Percentiles rank a stretch among this genome's conserved stretches.
phyloP scores from a whole-genome alignment of 2,113 vertebrate genomes.

The Vulpes ferrilata region DNA sequence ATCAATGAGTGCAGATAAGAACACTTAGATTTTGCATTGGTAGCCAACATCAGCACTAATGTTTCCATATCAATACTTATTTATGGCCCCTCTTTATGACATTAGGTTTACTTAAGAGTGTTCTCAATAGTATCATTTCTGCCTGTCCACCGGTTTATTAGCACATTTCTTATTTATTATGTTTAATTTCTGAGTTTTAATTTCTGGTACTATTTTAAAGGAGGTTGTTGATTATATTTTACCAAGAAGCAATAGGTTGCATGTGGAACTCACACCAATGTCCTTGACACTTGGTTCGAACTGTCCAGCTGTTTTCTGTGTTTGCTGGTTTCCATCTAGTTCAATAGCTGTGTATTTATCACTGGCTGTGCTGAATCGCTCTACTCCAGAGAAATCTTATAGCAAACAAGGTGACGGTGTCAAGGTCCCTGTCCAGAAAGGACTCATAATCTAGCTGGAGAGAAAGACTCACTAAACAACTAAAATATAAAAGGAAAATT shows the following conservation, averaged over 20 bases:
- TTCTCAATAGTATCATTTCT: not conserved
- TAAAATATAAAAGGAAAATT: constrained; percentile 43
- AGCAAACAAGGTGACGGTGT: not conserved
- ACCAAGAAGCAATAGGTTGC: not conserved
- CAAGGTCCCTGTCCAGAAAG: not conserved
- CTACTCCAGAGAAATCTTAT: not conserved
- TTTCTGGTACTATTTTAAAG: constrained; percentile 19
- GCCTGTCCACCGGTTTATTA: constrained; percentile 6
- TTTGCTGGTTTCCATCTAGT: not conserved
- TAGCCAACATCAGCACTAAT: constrained; percentile 52
- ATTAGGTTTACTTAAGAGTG: not conserved
- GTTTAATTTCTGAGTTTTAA: not conserved
- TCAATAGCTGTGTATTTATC: not conserved
- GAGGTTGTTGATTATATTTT: not conserved
- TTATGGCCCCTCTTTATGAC: constrained; percentile 20
- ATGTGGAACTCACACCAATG: not conserved
- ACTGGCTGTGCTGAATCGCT: not conserved
- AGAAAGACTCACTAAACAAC: constrained; percentile 33
- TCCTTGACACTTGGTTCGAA: not conserved
- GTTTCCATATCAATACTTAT: constrained; percentile 5
- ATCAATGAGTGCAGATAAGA: constrained; percentile 65
- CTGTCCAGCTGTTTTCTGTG: constrained; percentile 22
- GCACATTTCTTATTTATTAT: not conserved
- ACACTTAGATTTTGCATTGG: not conserved
- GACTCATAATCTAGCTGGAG: not conserved